phyloP scores from a whole-genome alignment of 2,113 vertebrate species.

The Plecotus auritus region DNA sequence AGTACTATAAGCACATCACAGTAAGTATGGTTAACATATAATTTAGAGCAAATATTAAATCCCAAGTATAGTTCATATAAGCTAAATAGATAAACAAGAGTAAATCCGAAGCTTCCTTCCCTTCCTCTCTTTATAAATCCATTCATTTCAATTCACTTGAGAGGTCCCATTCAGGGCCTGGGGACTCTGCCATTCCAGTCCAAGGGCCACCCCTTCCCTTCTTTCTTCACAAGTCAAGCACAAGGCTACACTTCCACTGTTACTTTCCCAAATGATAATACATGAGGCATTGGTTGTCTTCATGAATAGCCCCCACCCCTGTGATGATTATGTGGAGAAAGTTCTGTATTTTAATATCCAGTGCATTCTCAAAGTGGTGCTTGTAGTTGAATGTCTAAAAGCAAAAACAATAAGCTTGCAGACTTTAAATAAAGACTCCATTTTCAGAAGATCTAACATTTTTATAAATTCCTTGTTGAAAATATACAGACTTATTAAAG shows the following conservation, averaged over 20 bases:
- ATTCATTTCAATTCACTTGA: not conserved
- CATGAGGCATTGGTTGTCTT: not conserved
- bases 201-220: not conserved
- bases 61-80: not conserved
- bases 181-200: not conserved
- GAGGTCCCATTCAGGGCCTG: not conserved
- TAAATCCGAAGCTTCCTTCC: not conserved
- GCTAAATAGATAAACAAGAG: not conserved
- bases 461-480: not conserved
- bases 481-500: not conserved
- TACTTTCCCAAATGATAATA: not conserved
- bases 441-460: not conserved
- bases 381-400: not conserved
- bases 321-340: not conserved
- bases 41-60: conserved; percentile 10
- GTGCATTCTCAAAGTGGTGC: not conserved
- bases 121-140: not conserved
- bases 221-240: not conserved
- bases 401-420: not conserved
- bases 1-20: not conserved
- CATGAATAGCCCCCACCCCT: not conserved
- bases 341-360: not conserved
- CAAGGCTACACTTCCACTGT: not conserved
- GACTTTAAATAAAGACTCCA: not conserved
- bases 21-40: not conserved